Evolutionary conservation across 2,888 invertebrate species (phyloP).

Genomic region (Synanthedon formicaeformis): DNA sequence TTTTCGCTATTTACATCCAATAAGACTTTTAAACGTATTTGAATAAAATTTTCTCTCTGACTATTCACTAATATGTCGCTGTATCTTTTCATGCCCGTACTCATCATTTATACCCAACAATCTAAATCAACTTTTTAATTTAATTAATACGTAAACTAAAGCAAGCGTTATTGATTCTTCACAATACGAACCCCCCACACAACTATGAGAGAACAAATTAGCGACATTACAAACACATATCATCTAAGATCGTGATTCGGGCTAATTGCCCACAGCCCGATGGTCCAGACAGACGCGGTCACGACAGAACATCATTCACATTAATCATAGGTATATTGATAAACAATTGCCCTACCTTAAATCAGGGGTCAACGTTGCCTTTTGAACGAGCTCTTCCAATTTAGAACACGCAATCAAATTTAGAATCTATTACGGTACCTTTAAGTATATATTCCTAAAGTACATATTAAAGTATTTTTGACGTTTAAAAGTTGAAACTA

Average conservation of each 20-base stretch:
- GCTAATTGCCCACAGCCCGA: conserved; percentile 50
- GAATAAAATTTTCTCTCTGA: no score
- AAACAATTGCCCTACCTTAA: conserved; percentile 68
- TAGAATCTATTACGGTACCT: background rate
- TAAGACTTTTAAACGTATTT: no score
- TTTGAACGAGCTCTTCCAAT: conserved; percentile 10
- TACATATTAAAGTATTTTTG: background rate
- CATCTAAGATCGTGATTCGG: conserved; percentile 52
- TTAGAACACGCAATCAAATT: background rate
- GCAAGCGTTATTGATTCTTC: background rate
- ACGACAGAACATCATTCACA: conserved; percentile 49
- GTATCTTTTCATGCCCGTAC: no score
- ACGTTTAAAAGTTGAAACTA: background rate
- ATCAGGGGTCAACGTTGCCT: conserved; percentile 57
- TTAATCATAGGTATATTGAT: conserved; percentile 65
- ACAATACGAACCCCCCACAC: background rate
- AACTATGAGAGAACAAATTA: conserved; percentile 38
- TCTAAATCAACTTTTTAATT: no score
- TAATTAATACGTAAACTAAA: background rate
- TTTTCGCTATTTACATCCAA: background rate
- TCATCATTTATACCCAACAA: no score
- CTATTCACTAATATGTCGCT: no score
- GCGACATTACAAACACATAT: conserved; percentile 54
- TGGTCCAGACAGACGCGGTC: conserved; percentile 30
- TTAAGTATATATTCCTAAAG: conserved; percentile 14